Percentiles rank a stretch among this genome's conserved stretches.
phyloP scores from a whole-genome alignment of 2,888 invertebrate species.

The Pelosia muscerda region DNA sequence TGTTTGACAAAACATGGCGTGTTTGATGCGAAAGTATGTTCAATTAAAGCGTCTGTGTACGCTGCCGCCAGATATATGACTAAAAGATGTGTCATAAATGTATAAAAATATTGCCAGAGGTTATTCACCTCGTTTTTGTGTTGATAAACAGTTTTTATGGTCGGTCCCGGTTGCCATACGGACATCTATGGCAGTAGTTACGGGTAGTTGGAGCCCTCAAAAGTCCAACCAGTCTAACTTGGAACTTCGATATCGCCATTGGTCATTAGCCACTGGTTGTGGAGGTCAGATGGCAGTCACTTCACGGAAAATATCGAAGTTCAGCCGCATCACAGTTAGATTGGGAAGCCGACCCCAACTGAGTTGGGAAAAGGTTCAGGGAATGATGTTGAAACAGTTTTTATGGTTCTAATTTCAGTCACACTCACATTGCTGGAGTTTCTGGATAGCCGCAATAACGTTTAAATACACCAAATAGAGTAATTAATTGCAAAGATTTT shows the following conservation, averaged over 20 bases:
- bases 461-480: background rate
- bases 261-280: too few relatives aligned
- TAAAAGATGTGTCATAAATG: background rate
- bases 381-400: too few relatives aligned
- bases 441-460: background rate
- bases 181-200: too few relatives aligned
- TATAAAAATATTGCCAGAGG: background rate
- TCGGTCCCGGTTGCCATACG: too few relatives aligned
- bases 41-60: constrained; percentile 2
- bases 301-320: too few relatives aligned
- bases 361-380: too few relatives aligned
- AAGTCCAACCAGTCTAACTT: too few relatives aligned
- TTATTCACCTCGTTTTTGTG: background rate
- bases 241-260: too few relatives aligned
- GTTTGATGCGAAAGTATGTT: constrained; percentile 12
- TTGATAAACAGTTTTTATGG: constrained; percentile 3
- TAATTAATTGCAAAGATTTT: background rate
- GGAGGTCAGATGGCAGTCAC: too few relatives aligned
- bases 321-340: too few relatives aligned
- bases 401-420: background rate
- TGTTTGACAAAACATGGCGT: constrained; percentile 22
- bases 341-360: too few relatives aligned
- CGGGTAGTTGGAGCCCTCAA: too few relatives aligned
- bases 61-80: background rate
- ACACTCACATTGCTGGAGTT: background rate